phyloP scores from a whole-genome alignment of 92 coral and sea anemone genomes.

The Micromussa lordhowensis region DNA sequence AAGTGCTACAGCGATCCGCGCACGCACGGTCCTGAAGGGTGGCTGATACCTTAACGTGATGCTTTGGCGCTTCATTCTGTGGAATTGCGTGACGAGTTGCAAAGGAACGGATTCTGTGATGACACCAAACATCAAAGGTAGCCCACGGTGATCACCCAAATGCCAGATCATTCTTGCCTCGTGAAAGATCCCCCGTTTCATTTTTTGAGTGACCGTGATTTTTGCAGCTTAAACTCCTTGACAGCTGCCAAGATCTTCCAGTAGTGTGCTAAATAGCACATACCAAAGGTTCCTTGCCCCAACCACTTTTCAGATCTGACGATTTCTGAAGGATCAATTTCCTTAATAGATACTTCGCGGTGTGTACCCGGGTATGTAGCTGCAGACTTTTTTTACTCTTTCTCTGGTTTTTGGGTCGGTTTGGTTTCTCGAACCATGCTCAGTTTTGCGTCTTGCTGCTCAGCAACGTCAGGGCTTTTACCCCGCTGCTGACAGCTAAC shows the following conservation, averaged over 20 bases:
- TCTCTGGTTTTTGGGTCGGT: background rate
- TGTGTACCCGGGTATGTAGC: background rate
- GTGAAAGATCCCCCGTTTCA: constrained; percentile 15
- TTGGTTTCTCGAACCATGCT: background rate
- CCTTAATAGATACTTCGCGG: background rate
- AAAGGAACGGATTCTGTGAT: constrained; percentile 20
- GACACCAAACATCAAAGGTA: constrained; percentile 35
- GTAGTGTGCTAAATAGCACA: constrained; percentile 59
- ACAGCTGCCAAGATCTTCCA: constrained; percentile 49
- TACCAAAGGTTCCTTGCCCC: constrained; percentile 58
- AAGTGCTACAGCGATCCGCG: too few relatives aligned
- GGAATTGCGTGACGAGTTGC: constrained; percentile 33
- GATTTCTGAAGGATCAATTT: constrained; percentile 16
- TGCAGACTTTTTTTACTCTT: background rate
- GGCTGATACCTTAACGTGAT: constrained; percentile 18
- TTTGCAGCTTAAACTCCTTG: constrained; percentile 3
- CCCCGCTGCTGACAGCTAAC: constrained; percentile 5
- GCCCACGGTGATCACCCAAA: constrained; percentile 36
- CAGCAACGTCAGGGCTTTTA: background rate
- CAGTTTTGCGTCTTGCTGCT: constrained; percentile 3
- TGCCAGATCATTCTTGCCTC: constrained; percentile 39
- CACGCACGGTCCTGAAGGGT: too few relatives aligned
- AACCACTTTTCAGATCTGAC: constrained; percentile 34
- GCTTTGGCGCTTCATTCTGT: constrained; percentile 14
- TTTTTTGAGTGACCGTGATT: background rate